Evolutionary conservation across 2,113 vertebrate genomes (phyloP).

Genomic region (Sylvietta virens): DNA sequence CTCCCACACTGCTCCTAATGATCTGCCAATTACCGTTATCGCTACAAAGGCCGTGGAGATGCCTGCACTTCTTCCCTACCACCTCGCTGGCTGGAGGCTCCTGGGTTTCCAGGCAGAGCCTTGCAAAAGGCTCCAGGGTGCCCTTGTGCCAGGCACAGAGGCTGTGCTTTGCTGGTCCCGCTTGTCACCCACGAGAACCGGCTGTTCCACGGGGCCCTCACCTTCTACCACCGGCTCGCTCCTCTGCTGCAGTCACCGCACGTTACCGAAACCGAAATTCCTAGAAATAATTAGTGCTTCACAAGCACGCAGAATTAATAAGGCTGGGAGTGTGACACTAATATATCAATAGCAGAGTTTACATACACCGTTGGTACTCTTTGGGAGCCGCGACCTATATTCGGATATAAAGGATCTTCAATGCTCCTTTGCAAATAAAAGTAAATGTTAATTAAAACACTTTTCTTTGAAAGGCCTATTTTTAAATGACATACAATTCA

Average conservation of each 20-base stretch:
- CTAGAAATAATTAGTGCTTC: constrained; percentile 6
- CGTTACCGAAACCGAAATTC: not conserved
- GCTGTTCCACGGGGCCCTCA: not conserved
- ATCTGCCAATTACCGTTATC: fast-evolving
- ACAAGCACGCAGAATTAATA: not conserved
- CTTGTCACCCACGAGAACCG: fast-evolving
- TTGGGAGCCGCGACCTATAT: not conserved
- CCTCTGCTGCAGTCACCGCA: not conserved
- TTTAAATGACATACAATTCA: not conserved
- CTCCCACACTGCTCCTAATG: not conserved
- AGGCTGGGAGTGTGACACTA: not conserved
- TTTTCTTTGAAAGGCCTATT: constrained; percentile 3
- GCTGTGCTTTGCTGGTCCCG: fast-evolving
- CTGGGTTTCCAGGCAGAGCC: not conserved
- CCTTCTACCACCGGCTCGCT: not conserved
- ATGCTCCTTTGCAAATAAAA: constrained; percentile 23
- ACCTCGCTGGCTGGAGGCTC: not conserved
- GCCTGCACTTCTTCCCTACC: too few species aligned
- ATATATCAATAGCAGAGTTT: not conserved
- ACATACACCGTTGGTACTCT: not conserved
- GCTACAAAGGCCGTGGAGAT: not conserved
- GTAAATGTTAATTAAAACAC: constrained; percentile 40
- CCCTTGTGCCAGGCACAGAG: not conserved
- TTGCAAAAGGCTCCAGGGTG: not conserved
- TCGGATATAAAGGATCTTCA: not conserved